Evolutionary conservation across 35 echinoderm and acorn worm species (phyloP).

Genomic region (Lytechinus variegatus): DNA sequence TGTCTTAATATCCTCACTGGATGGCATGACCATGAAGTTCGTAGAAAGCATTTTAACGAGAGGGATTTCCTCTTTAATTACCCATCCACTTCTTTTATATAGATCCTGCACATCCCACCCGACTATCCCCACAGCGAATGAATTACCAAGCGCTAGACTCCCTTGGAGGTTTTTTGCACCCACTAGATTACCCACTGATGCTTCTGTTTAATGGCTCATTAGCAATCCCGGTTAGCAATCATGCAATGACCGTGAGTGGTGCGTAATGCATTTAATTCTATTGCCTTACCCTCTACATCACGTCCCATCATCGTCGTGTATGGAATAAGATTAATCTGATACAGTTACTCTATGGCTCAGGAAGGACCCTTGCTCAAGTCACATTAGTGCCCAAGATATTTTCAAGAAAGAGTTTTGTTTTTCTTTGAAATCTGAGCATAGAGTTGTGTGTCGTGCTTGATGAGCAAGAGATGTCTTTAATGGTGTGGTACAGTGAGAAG

Average conservation of each 20-base stretch:
- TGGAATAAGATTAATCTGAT: not conserved
- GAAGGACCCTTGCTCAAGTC: too few relatives aligned
- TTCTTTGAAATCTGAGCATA: too few relatives aligned
- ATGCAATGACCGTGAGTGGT: not conserved
- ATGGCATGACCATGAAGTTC: not conserved
- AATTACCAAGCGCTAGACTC: not conserved
- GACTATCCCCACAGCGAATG: not conserved
- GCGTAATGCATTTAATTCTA: not conserved
- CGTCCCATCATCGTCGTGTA: not conserved
- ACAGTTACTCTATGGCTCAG: not conserved
- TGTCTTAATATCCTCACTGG: not conserved
- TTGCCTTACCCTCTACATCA: not conserved
- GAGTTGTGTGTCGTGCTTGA: too few relatives aligned
- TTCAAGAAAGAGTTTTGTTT: too few relatives aligned
- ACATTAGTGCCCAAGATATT: too few relatives aligned
- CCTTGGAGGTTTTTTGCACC: not conserved
- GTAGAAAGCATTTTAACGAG: not conserved
- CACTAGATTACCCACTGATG: not conserved
- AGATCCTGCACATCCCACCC: not conserved
- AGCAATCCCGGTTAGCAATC: not conserved
- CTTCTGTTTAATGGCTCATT: not conserved
- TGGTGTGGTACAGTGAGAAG: not conserved
- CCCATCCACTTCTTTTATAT: not conserved
- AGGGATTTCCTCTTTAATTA: constrained; percentile 19
- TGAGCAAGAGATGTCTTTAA: not conserved